Evolutionary conservation across 1,140 invertebrate genomes (phyloP), one percentile per base, ranked within the genome.

Genomic region (Apis dorsata): DNA sequence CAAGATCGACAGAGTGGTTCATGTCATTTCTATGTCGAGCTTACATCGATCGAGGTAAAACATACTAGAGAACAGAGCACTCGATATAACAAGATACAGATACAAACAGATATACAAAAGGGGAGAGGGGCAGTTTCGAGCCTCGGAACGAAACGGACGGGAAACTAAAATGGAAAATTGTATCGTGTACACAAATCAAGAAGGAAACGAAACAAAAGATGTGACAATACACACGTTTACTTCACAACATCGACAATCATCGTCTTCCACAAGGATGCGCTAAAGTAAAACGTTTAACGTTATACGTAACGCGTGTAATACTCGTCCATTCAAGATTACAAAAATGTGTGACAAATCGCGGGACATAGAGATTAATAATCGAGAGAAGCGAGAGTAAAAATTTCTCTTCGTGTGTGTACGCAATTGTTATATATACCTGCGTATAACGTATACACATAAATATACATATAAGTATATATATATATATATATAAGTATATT

Each of bases 211-310:
- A 19, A 11, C 44, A 49, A 68, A 68, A 34, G 19, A 62, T 15
- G 13, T 4, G n/a, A 71, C 49, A 65, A 55, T 60, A 81, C 79
- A 81, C 62, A 81, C 79, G 79, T 85, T 73, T 85, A 88, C 79
- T 85, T 85, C 81, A 90, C 89, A 90, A 89, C 90, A 90, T 55
- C 85, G 80, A 91, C 88, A 89, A 76, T 90, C 86, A 76, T 90
- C 86, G 70, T 68, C 59, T 86, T 86, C 76, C 73, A 89, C 79
- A 83, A 69, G 70, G 80, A 65, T 82, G 80, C 84, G 86, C 86
- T 88, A 75, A 75, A 75, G 34, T 62, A 87, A 75, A 83, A 57
- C 13, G 74, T 53, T 81, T 70, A 44, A 79, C 81, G 60, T 79
- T n/a, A 69, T 12, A 71, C 57, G 71, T 62, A 28, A 69, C 55